These are phyloP conservation scores for Eutolmus rufibarbis DNA, from an alignment of 2,888 invertebrate genomes.

Conservation along the genomic window DNA sequence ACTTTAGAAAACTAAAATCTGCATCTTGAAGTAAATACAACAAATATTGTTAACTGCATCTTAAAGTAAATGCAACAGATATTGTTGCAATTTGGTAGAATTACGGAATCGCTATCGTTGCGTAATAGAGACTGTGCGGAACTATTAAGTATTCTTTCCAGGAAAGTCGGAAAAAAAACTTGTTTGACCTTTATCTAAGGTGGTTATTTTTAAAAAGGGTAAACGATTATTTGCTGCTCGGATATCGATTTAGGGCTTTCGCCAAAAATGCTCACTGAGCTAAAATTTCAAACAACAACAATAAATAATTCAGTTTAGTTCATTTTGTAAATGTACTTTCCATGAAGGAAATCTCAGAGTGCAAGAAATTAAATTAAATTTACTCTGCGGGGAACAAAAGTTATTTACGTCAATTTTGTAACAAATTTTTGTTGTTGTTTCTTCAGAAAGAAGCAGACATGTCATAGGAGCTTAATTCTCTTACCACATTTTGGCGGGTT, in stretches of 20 bases:
- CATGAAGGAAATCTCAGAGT: not conserved
- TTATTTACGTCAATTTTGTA: not conserved
- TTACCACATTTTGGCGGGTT: not conserved
- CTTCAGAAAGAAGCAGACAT: not conserved
- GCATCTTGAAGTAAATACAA: not conserved
- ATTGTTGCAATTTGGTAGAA: not conserved
- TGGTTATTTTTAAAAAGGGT: not conserved
- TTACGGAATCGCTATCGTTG: not conserved
- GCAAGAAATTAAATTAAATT: not conserved
- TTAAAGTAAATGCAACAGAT: not conserved
- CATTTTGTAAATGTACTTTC: not conserved
- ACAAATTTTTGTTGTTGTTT: not conserved
- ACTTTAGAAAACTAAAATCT: not conserved
- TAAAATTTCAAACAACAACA: not conserved
- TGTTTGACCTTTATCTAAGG: conserved; percentile 14
- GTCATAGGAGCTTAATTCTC: not conserved
- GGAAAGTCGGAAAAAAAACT: not conserved
- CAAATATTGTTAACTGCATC: not conserved
- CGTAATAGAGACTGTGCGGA: not conserved
- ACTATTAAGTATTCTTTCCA: not conserved
- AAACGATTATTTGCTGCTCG: not conserved
- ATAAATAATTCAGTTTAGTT: not conserved
- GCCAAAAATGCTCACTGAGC: not conserved
- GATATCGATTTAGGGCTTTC: not conserved
- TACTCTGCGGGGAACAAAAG: not conserved